phyloP scores from a whole-genome alignment of 2,797 vertebrate species.

The Neoniphon sammara region DNA sequence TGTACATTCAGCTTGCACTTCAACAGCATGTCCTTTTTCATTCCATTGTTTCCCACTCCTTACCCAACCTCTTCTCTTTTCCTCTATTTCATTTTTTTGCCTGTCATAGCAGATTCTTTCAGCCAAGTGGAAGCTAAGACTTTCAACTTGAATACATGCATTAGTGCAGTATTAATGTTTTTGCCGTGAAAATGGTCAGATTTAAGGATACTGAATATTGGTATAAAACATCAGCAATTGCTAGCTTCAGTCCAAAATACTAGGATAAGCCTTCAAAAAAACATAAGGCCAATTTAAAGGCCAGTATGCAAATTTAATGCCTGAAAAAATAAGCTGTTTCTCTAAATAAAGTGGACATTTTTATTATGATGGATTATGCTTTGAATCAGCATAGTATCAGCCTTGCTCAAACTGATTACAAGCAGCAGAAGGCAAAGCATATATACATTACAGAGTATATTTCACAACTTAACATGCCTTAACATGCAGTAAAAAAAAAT shows the following conservation, averaged over 20 bases:
- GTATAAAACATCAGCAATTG: too few species aligned
- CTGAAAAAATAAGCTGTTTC: not conserved
- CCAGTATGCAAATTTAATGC: not conserved
- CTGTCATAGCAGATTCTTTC: not conserved
- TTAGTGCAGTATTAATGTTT: too few species aligned
- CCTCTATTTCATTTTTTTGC: conserved; percentile 16
- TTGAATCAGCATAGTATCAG: conserved; percentile 39
- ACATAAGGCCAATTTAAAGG: not conserved
- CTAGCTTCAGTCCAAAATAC: too few species aligned
- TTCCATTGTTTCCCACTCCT: conserved; percentile 5
- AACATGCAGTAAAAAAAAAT: conserved; percentile 21
- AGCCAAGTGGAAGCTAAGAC: not conserved
- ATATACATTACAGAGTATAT: conserved; percentile 35
- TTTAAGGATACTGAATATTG: too few species aligned
- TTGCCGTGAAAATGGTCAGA: too few species aligned
- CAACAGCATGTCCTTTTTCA: not conserved
- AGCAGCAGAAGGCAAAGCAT: conserved; percentile 38
- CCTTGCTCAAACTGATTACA: conserved; percentile 26
- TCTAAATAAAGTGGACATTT: not conserved
- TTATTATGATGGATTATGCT: conserved; percentile 38
- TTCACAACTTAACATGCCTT: conserved; percentile 14
- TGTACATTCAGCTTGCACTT: not conserved
- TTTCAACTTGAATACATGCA: not conserved
- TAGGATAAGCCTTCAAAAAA: too few species aligned
- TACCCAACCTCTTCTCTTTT: not conserved